A percentile compares a stretch with the other conserved stretches of the same genome.
phyloP scores from a whole-genome alignment of 2,797 vertebrate genomes.

The Adelosebastes latens region DNA sequence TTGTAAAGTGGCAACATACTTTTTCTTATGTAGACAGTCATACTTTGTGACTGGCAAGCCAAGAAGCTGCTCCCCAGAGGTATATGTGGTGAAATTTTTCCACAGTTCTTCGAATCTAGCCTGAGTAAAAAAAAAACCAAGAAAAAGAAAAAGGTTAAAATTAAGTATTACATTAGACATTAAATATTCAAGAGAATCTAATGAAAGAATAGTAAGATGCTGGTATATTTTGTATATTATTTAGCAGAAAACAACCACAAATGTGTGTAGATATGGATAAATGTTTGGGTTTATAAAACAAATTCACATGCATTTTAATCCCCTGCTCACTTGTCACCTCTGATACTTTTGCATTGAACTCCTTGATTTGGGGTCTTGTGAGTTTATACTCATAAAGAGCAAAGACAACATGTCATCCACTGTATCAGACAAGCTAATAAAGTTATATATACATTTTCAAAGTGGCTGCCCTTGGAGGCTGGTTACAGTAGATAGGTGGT shows the following conservation, averaged over 20 bases:
- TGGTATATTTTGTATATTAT: not conserved
- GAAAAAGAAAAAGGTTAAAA: not conserved
- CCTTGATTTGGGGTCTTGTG: not conserved
- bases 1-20: slow-evolving; percentile 64
- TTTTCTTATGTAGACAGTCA: slow-evolving; percentile 83
- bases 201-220: not conserved
- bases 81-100: slow-evolving; percentile 86
- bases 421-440: not conserved
- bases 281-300: not conserved
- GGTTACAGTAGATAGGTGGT: not conserved
- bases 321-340: not conserved
- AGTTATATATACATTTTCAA: not conserved
- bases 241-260: not conserved
- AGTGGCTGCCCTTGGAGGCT: not conserved
- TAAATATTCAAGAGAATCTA: not conserved
- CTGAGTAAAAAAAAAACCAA: slow-evolving; percentile 59
- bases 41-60: slow-evolving; percentile 87
- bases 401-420: not conserved
- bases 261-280: not conserved
- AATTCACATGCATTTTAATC: not conserved
- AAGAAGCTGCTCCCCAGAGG: slow-evolving; percentile 86
- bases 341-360: not conserved
- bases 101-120: slow-evolving; percentile 86
- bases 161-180: not conserved
- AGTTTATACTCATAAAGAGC: not conserved